Conservation (phyloP, 2,888 invertebrate species). For the Venusia cambrica region DNA sequence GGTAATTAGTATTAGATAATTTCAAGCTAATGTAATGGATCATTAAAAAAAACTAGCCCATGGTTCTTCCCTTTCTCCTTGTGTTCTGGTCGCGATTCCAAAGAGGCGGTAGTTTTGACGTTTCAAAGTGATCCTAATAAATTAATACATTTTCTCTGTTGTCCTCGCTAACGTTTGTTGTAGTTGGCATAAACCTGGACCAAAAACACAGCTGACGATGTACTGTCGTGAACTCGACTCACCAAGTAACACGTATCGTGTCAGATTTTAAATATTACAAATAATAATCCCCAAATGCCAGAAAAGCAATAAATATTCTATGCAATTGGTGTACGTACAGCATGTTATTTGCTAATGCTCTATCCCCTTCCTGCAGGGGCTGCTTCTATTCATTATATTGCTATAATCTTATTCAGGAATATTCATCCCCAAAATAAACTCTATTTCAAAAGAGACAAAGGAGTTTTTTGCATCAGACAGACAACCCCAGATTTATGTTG, state of each 20-base stretch:
- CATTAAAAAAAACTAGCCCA: too few relatives aligned
- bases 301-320: constrained; percentile 70
- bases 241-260: constrained; percentile 14
- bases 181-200: too few relatives aligned
- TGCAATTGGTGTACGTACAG: constrained; percentile 58
- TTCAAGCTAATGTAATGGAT: too few relatives aligned
- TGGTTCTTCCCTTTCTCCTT: too few relatives aligned
- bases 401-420: constrained; percentile 49
- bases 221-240: too few relatives aligned
- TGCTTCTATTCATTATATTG: constrained; percentile 67
- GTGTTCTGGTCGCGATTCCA: too few relatives aligned
- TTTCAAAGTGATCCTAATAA: too few relatives aligned
- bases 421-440: constrained; percentile 39
- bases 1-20: too few relatives aligned
- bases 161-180: too few relatives aligned
- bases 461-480: constrained; percentile 22
- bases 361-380: constrained; percentile 60
- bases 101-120: too few relatives aligned
- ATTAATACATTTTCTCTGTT: too few relatives aligned
- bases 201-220: too few relatives aligned
- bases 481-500: constrained; percentile 66
- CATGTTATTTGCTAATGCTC: constrained; percentile 68
- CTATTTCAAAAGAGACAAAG: constrained; percentile 30
- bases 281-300: constrained; percentile 61
- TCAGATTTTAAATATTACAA: constrained; percentile 29